Percentiles rank a stretch among this genome's conserved stretches.
phyloP scores from a whole-genome alignment of 2,797 vertebrate genomes.

The Macroramphosus scolopax region DNA sequence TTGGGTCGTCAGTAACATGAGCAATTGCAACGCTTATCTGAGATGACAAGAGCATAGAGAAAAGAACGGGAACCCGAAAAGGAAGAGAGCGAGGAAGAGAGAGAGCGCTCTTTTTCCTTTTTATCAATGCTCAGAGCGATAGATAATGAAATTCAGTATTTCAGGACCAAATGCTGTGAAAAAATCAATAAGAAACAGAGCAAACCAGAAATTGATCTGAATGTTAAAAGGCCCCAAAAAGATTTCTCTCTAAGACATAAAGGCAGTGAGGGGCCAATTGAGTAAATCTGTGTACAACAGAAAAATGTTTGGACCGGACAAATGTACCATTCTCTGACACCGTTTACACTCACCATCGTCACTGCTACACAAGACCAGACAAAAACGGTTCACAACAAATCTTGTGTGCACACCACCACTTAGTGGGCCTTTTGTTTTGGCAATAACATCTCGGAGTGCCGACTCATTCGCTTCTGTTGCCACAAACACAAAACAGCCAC shows the following conservation, averaged over 20 bases:
- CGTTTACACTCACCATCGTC: constrained; percentile 38
- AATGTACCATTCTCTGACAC: constrained; percentile 49
- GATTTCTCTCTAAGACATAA: constrained; percentile 52
- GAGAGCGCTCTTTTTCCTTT: constrained; percentile 13
- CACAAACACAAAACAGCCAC: constrained; percentile 68
- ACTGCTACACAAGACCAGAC: constrained; percentile 40
- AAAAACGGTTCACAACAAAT: constrained; percentile 51
- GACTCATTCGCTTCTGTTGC: constrained; percentile 61
- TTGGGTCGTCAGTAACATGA: constrained; percentile 74
- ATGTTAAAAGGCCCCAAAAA: constrained; percentile 46
- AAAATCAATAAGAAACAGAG: constrained; percentile 61
- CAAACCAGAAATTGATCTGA: not conserved
- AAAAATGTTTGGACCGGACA: constrained; percentile 39
- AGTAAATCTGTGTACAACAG: constrained; percentile 43
- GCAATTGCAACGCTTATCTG: constrained; percentile 73
- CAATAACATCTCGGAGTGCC: constrained; percentile 55
- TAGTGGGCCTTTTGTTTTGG: constrained; percentile 67
- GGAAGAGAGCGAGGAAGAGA: constrained; percentile 19
- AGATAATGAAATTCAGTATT: constrained; percentile 63
- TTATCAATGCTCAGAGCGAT: constrained; percentile 52
- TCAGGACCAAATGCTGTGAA: constrained; percentile 54
- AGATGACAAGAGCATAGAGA: constrained; percentile 65
- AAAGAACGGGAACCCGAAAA: constrained; percentile 23
- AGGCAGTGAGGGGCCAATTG: constrained; percentile 54
- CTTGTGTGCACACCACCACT: constrained; percentile 50